Conservation (phyloP, 2,797 vertebrate genomes). For the Acanthurus leucopareius region DNA sequence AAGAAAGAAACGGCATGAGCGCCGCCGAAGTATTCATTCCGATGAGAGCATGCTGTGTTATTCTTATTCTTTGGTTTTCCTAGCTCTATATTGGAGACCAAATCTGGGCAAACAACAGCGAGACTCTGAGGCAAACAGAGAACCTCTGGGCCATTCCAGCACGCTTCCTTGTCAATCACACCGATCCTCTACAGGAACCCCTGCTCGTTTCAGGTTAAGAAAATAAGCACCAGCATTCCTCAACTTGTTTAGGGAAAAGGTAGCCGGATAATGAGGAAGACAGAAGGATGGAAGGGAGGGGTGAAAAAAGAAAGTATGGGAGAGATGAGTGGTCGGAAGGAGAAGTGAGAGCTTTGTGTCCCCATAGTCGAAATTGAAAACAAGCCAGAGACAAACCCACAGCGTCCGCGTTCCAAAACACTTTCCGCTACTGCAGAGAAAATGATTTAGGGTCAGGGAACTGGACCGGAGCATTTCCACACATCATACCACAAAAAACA, state of each 20-base stretch:
- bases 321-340: slow-evolving; percentile 25
- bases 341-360: slow-evolving; percentile 37
- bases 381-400: slow-evolving; percentile 49
- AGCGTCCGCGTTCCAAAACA: slow-evolving; percentile 34
- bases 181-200: slow-evolving; percentile 37
- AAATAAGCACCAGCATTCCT: slow-evolving; percentile 79
- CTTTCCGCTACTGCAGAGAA: slow-evolving; percentile 37
- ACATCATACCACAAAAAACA: slow-evolving; percentile 36
- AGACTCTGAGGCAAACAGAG: slow-evolving; percentile 53
- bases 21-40: slow-evolving; percentile 35
- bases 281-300: slow-evolving; percentile 35
- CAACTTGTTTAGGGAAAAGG: slow-evolving; percentile 56
- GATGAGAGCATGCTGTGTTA: slow-evolving; percentile 60
- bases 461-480: slow-evolving; percentile 25
- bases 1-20: slow-evolving; percentile 34
- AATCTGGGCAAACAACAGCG: slow-evolving; percentile 30
- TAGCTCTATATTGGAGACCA: slow-evolving; percentile 39
- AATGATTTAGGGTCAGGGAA: slow-evolving; percentile 30
- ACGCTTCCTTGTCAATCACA: slow-evolving; percentile 76
- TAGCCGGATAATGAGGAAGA: slow-evolving; percentile 63
- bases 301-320: not conserved
- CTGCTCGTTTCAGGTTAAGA: slow-evolving; percentile 66
- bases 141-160: slow-evolving; percentile 58
- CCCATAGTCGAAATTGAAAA: slow-evolving; percentile 44
- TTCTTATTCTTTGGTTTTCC: slow-evolving; percentile 66